phyloP scores from a whole-genome alignment of 2,888 invertebrate species.

The Hecatera dysodea region DNA sequence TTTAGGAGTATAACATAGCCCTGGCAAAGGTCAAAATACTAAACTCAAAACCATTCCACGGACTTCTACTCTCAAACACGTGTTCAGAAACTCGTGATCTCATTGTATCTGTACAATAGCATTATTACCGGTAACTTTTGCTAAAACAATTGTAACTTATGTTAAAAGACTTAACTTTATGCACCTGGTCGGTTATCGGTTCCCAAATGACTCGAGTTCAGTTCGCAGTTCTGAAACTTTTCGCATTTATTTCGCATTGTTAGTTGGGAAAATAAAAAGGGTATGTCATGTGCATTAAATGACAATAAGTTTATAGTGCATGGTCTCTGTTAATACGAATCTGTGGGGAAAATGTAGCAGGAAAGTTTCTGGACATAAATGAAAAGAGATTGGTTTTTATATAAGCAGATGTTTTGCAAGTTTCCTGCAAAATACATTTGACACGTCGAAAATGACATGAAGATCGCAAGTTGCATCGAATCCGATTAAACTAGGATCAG shows the following conservation, averaged over 20 bases:
- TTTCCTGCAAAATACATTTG: not conserved
- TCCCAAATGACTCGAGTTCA: slow-evolving; percentile 53
- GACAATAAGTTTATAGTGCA: not conserved
- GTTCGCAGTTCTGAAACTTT: slow-evolving; percentile 41
- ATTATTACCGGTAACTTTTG: slow-evolving; percentile 56
- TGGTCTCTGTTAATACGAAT: not conserved
- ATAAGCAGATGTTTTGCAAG: not conserved
- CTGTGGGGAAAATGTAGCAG: not conserved
- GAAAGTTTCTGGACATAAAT: not conserved
- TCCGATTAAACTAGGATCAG: not conserved
- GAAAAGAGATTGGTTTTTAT: not conserved
- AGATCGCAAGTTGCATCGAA: not conserved
- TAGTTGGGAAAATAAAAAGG: slow-evolving; percentile 29
- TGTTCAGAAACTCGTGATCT: slow-evolving; percentile 42
- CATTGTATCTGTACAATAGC: slow-evolving; percentile 46
- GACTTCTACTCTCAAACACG: slow-evolving; percentile 1
- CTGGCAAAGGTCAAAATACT: not conserved
- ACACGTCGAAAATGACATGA: not conserved
- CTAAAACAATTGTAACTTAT: slow-evolving; percentile 56
- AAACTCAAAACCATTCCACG: not conserved
- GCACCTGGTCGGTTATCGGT: slow-evolving; percentile 59
- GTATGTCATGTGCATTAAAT: not conserved
- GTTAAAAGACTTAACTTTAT: slow-evolving; percentile 59
- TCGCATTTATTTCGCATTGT: slow-evolving; percentile 40
- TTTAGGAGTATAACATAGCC: not conserved